Evolutionary conservation across 2,113 vertebrate species (phyloP).

Genomic region (Colius striatus): DNA sequence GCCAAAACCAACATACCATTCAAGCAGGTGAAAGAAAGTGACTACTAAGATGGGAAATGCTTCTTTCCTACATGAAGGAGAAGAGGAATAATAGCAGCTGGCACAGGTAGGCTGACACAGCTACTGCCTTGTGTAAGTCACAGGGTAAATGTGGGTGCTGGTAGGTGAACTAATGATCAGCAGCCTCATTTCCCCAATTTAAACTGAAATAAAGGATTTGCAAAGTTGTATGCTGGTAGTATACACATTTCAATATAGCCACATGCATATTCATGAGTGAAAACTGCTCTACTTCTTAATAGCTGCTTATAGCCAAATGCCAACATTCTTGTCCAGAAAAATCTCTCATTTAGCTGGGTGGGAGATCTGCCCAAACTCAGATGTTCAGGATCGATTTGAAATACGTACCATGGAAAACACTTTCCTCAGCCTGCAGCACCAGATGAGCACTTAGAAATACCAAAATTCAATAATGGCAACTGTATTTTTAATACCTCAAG

Average conservation of each 20-base stretch:
- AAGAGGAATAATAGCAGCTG: neutral
- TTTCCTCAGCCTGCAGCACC: conserved; percentile 29
- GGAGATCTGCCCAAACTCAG: conserved; percentile 58
- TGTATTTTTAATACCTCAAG: conserved; percentile 5
- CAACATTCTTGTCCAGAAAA: conserved; percentile 58
- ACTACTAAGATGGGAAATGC: neutral
- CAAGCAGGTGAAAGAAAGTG: neutral
- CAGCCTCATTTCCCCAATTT: conserved; percentile 1
- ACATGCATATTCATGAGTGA: conserved; percentile 63
- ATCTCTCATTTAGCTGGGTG: conserved; percentile 55
- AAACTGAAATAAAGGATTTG: conserved; percentile 1
- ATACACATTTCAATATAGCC: conserved; percentile 45
- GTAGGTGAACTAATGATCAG: neutral
- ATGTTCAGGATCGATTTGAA: conserved; percentile 38
- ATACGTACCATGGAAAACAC: conserved; percentile 11
- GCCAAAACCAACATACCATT: no score
- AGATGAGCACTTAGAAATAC: conserved; percentile 30
- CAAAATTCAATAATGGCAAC: conserved; percentile 19
- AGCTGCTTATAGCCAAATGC: conserved; percentile 56
- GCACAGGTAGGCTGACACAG: neutral
- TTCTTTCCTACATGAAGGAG: neutral
- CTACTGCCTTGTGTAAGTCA: neutral
- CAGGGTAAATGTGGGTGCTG: neutral
- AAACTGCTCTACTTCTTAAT: conserved; percentile 34
- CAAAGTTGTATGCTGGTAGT: conserved; percentile 6